These are phyloP conservation scores for Drosophila arizonae DNA, from an alignment of 1,140 invertebrate species.

Conservation along the genomic window DNA sequence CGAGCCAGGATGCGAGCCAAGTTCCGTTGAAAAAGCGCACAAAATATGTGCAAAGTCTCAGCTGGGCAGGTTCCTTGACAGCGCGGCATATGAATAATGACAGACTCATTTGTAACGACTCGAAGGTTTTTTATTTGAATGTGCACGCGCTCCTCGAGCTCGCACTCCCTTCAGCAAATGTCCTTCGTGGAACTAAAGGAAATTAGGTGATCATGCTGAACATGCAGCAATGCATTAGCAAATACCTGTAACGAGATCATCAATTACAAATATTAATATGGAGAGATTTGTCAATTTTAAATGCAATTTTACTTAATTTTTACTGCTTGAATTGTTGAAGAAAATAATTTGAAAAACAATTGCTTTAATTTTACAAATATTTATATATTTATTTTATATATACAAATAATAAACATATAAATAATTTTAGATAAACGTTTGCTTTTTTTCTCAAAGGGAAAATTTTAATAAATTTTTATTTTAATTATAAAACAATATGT, in stretches of 20 bases:
- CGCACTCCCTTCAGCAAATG: background rate
- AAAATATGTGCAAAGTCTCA: slow-evolving; percentile 56
- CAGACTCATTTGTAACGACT: slow-evolving; percentile 68
- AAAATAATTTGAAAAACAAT: too few relatives aligned
- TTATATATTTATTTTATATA: too few relatives aligned
- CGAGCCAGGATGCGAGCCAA: slow-evolving; percentile 16
- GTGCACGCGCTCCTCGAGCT: background rate
- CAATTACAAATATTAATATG: too few relatives aligned
- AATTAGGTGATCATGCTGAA: slow-evolving; percentile 3
- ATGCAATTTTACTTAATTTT: too few relatives aligned
- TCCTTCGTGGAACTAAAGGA: background rate
- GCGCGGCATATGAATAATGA: slow-evolving; percentile 66
- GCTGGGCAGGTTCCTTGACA: slow-evolving; percentile 23
- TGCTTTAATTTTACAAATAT: too few relatives aligned
- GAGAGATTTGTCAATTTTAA: too few relatives aligned
- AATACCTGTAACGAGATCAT: background rate
- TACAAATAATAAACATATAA: too few relatives aligned
- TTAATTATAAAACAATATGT: too few relatives aligned
- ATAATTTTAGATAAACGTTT: too few relatives aligned
- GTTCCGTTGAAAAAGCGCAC: slow-evolving; percentile 59
- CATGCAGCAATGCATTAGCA: background rate
- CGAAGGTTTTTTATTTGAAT: slow-evolving; percentile 30
- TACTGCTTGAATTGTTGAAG: too few relatives aligned
- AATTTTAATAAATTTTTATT: too few relatives aligned
- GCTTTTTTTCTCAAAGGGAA: too few relatives aligned